Evolutionary conservation across 2,888 invertebrate species (phyloP).

Genomic region (Phlogophora meticulosa): DNA sequence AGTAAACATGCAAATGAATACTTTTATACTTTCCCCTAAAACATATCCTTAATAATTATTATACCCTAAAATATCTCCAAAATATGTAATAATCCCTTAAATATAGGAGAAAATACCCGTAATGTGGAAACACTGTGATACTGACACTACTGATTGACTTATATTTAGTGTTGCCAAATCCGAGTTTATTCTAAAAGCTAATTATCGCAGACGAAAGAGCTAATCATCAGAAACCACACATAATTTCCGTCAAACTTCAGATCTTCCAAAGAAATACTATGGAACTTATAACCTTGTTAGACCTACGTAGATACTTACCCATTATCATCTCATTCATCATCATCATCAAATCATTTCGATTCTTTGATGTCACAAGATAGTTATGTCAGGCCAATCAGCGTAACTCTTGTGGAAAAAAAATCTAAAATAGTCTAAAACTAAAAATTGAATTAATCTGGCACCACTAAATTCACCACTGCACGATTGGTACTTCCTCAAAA

Average conservation of each 20-base stretch:
- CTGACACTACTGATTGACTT: background rate
- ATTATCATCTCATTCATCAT: too few relatives aligned
- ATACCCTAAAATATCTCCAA: too few relatives aligned
- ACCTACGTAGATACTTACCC: too few relatives aligned
- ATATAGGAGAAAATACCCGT: background rate
- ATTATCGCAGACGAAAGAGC: background rate
- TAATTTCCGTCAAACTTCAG: background rate
- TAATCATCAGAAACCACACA: background rate
- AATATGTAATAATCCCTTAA: too few relatives aligned
- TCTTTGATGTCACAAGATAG: too few relatives aligned
- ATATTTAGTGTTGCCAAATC: slow-evolving; percentile 17
- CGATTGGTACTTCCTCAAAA: background rate
- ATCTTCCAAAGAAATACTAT: too few relatives aligned
- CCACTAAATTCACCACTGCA: slow-evolving; percentile 1
- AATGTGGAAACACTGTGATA: background rate
- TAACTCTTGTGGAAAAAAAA: background rate
- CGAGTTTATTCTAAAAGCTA: background rate
- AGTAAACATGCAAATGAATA: too few relatives aligned
- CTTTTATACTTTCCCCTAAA: too few relatives aligned
- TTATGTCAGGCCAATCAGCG: background rate
- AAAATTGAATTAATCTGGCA: slow-evolving; percentile 13
- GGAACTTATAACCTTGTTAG: too few relatives aligned
- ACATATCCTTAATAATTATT: too few relatives aligned
- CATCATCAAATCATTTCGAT: too few relatives aligned
- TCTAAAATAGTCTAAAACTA: background rate